Percentiles rank a stretch among this genome's conserved stretches.
These are phyloP conservation scores for Homarus americanus DNA, from an alignment of 1,140 invertebrate genomes.

Conservation along the genomic window DNA sequence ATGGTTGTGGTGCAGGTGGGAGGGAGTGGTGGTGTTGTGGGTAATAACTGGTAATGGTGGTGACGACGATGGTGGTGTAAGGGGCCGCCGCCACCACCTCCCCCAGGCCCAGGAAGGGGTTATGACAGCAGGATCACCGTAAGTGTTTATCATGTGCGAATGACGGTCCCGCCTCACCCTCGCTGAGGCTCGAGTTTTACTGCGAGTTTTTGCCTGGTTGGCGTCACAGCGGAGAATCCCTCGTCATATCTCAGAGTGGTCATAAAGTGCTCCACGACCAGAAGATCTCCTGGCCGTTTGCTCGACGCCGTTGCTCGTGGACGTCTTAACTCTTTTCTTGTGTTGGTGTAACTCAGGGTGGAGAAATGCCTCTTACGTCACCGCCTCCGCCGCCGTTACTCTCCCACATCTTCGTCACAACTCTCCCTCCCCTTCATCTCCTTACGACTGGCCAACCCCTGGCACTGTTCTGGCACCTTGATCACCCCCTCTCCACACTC, in stretches of 20 bases:
- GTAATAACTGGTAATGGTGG: background rate
- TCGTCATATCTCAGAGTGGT: constrained; percentile 31
- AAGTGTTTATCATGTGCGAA: constrained; percentile 37
- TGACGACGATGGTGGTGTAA: background rate
- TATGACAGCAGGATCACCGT: constrained; percentile 28
- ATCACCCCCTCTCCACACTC: background rate
- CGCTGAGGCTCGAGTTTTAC: constrained; percentile 38
- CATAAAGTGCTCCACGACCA: constrained; percentile 9
- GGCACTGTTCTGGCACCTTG: constrained; percentile 51
- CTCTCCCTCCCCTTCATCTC: background rate
- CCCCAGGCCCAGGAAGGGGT: background rate
- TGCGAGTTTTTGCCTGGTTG: constrained; percentile 37
- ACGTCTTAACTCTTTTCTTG: background rate
- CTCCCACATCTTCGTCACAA: background rate
- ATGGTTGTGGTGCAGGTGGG: background rate
- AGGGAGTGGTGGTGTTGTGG: too few relatives aligned
- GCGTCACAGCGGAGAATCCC: constrained; percentile 17
- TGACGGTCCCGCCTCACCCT: constrained; percentile 19
- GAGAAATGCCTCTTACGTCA: constrained; percentile 9
- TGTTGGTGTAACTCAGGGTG: background rate
- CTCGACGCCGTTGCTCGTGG: constrained; percentile 1
- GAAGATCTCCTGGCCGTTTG: background rate
- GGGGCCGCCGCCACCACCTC: too few relatives aligned
- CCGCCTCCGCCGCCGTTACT: background rate
- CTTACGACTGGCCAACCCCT: constrained; percentile 17